Evolutionary conservation across 2,888 invertebrate genomes (phyloP).

Genomic region (Apotomis betuletana): DNA sequence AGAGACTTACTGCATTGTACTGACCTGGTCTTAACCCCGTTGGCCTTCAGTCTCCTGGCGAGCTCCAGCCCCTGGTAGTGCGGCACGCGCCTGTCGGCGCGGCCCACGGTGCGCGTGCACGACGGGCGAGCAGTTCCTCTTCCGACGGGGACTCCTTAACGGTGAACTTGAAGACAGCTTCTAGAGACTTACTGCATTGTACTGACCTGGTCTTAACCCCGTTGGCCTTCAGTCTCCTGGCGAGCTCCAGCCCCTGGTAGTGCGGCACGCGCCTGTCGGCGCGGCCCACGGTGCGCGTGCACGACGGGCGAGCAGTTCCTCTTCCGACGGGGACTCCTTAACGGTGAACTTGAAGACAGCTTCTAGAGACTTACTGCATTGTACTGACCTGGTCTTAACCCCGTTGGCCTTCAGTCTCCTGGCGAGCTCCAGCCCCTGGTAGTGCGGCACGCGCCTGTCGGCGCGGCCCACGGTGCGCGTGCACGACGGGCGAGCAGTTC

Average conservation of each 20-base stretch:
- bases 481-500: slow-evolving; percentile 81
- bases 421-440: slow-evolving; percentile 89
- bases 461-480: slow-evolving; percentile 89
- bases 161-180: slow-evolving; percentile 83
- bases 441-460: slow-evolving; percentile 91
- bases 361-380: slow-evolving; percentile 71
- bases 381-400: slow-evolving; percentile 38
- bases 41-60: slow-evolving; percentile 86
- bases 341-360: slow-evolving; percentile 84
- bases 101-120: slow-evolving; percentile 88
- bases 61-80: slow-evolving; percentile 88
- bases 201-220: too few relatives aligned
- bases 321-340: slow-evolving; percentile 78
- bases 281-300: slow-evolving; percentile 88
- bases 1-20: slow-evolving; percentile 46
- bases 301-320: slow-evolving; percentile 82
- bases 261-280: slow-evolving; percentile 92
- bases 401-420: slow-evolving; percentile 85
- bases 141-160: slow-evolving; percentile 81
- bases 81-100: slow-evolving; percentile 92
- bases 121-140: slow-evolving; percentile 81
- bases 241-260: slow-evolving; percentile 89
- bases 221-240: slow-evolving; percentile 86
- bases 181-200: too few relatives aligned
- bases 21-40: slow-evolving; percentile 53